Percentiles rank a stretch among this genome's conserved stretches.
Conservation (phyloP, 2,797 vertebrate genomes). For the Hypotaenidia philippensis region DNA sequence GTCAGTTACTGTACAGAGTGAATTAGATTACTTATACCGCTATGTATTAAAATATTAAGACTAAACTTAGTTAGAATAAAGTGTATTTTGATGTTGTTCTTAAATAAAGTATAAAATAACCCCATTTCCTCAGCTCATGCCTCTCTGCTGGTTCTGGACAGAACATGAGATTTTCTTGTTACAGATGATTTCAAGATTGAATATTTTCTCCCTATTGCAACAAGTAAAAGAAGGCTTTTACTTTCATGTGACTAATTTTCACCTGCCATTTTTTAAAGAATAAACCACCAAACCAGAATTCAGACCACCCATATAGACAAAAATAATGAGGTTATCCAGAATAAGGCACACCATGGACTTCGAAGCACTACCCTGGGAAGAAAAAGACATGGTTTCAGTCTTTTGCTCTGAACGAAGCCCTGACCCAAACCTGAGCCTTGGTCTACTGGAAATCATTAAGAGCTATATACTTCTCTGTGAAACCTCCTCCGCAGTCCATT, state of each 20-base stretch:
- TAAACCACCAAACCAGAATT: neutral
- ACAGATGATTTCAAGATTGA: neutral
- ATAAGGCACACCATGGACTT: neutral
- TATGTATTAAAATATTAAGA: neutral
- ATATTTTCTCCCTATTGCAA: neutral
- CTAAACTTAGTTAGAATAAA: neutral
- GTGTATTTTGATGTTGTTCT: neutral
- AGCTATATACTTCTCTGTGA: neutral
- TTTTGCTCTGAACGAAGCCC: neutral
- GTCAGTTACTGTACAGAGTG: neutral
- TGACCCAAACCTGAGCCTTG: neutral
- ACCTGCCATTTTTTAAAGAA: neutral
- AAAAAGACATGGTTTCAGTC: neutral
- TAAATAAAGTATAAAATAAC: neutral
- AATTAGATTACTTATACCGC: neutral
- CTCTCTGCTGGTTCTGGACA: neutral
- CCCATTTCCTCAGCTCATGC: neutral
- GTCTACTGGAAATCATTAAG: neutral
- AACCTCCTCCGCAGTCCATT: neutral
- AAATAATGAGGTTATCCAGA: neutral
- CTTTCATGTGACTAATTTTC: neutral
- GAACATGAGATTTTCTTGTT: neutral
- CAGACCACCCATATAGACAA: neutral
- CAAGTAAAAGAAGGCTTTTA: neutral
- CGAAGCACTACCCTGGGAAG: neutral